Percentiles rank a stretch among this genome's conserved stretches.
These are phyloP conservation scores for Lycophotia porphyrea DNA, from an alignment of 2,888 invertebrate genomes.

Conservation along the genomic window DNA sequence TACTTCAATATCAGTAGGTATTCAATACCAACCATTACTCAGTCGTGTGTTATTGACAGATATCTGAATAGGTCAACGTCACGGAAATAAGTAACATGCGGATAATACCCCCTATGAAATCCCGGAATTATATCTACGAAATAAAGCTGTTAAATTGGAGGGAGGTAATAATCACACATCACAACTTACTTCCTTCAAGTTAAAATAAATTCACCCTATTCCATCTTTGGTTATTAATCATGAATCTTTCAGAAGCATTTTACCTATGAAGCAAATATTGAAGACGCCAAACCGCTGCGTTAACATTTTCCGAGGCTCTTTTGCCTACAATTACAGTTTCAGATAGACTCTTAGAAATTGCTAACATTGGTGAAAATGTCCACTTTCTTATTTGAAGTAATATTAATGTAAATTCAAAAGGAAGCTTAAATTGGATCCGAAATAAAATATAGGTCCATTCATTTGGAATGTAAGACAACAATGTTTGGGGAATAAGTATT, in stretches of 20 bases:
- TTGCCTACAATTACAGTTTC: slow-evolving; percentile 34
- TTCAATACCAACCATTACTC: neutral
- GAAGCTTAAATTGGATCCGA: neutral
- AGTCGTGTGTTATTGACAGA: slow-evolving; percentile 5
- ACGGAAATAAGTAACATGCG: neutral
- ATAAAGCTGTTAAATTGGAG: neutral
- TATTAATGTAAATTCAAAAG: slow-evolving; percentile 9
- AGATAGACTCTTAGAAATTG: slow-evolving; percentile 40
- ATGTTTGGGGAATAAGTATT: neutral
- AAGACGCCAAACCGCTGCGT: slow-evolving; percentile 42
- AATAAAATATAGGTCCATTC: slow-evolving; percentile 9
- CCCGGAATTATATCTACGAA: neutral
- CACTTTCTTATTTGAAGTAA: neutral
- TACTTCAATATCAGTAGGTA: neutral
- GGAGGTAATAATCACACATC: neutral
- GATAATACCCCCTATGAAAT: neutral
- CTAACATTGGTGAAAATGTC: slow-evolving; percentile 26
- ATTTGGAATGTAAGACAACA: slow-evolving; percentile 9
- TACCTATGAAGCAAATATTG: slow-evolving; percentile 41
- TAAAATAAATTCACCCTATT: neutral
- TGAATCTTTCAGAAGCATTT: slow-evolving; percentile 37
- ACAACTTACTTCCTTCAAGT: neutral
- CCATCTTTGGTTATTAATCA: slow-evolving; percentile 24
- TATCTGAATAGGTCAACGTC: neutral
- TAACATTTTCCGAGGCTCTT: slow-evolving; percentile 46